These are phyloP conservation scores for Apis dorsata DNA, from an alignment of 1,140 invertebrate genomes.

Conservation along the genomic window DNA sequence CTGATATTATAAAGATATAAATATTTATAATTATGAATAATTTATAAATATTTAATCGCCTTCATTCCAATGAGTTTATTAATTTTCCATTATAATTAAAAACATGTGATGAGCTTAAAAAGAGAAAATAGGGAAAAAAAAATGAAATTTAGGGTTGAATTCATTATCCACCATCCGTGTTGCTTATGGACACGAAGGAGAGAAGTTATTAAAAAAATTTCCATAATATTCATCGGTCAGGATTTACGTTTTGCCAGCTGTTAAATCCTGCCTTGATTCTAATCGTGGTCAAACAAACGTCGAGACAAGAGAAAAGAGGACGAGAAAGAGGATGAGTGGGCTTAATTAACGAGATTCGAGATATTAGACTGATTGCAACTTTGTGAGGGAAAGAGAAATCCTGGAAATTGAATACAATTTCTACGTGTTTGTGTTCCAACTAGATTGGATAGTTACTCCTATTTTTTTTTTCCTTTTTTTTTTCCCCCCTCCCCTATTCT, in stretches of 20 bases:
- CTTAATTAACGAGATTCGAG: slow-evolving; percentile 34
- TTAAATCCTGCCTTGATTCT: slow-evolving; percentile 12
- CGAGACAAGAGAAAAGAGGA: too few species aligned
- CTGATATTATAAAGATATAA: too few species aligned
- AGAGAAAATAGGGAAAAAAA: background rate
- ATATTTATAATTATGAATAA: too few species aligned
- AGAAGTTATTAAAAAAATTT: slow-evolving; percentile 31
- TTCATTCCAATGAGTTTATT: background rate
- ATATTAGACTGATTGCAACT: slow-evolving; percentile 22
- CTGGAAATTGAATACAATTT: slow-evolving; percentile 25
- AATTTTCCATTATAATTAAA: slow-evolving; percentile 1
- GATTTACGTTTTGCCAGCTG: slow-evolving; percentile 11
- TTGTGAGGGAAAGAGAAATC: background rate
- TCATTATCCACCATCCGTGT: background rate
- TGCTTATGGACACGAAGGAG: background rate
- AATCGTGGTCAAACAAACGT: background rate
- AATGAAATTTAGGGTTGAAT: background rate
- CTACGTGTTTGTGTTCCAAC: background rate
- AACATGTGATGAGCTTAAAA: background rate
- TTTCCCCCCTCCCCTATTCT: background rate
- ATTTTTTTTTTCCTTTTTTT: background rate
- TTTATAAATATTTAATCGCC: too few species aligned
- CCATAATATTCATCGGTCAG: slow-evolving; percentile 21
- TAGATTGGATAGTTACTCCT: background rate
- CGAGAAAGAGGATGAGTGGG: background rate